These are phyloP conservation scores for Salvelinus sp. DNA, from an alignment of 2,113 vertebrate species.

Conservation along the genomic window DNA sequence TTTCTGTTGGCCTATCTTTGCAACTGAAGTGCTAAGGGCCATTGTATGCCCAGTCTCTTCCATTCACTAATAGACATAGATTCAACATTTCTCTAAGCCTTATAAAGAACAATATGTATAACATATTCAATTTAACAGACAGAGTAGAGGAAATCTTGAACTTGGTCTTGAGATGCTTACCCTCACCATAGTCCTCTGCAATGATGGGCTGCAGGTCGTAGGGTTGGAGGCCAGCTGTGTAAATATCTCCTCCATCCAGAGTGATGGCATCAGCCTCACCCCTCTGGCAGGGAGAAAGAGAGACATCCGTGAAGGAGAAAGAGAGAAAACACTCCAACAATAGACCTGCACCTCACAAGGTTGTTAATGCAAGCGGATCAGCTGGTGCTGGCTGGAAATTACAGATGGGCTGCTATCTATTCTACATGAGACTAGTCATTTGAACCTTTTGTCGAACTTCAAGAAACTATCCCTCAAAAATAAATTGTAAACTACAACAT, in stretches of 20 bases:
- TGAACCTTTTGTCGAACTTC: too few species aligned
- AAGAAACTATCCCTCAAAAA: too few species aligned
- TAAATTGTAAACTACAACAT: neutral
- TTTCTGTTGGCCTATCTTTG: neutral
- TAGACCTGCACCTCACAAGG: neutral
- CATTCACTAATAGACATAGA: neutral
- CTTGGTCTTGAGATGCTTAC: constrained; percentile 14
- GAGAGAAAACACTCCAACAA: neutral
- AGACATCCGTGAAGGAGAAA: neutral
- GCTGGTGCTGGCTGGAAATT: too few species aligned
- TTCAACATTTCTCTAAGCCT: too few species aligned
- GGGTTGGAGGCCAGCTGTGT: constrained; percentile 76
- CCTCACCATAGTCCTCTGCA: constrained; percentile 76
- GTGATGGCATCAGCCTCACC: constrained; percentile 80
- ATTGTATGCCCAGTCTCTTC: neutral
- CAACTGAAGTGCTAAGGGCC: neutral
- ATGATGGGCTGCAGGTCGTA: constrained; percentile 81
- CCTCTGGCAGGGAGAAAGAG: constrained; percentile 61
- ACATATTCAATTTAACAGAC: too few species aligned
- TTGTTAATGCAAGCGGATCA: too few species aligned
- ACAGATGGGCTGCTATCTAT: too few species aligned
- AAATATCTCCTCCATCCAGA: constrained; percentile 83
- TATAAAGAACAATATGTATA: too few species aligned
- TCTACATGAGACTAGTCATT: too few species aligned
- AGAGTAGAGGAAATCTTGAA: too few species aligned